phyloP scores from a whole-genome alignment of 2,888 invertebrate genomes.

The Megalurothrips usitatus region DNA sequence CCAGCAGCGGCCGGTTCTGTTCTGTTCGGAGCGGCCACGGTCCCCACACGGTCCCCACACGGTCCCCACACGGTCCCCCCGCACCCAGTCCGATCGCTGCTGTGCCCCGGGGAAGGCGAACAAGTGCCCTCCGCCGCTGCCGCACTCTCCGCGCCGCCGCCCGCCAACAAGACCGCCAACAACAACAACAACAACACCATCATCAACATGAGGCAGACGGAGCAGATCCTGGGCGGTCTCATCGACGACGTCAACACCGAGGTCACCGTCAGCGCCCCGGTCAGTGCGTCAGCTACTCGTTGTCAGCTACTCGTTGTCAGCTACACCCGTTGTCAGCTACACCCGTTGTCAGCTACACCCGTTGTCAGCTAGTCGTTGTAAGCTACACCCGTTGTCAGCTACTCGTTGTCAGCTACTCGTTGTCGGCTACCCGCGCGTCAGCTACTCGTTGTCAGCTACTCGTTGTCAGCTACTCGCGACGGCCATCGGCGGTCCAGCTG shows the following conservation, averaged over 20 bases:
- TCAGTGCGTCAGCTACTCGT: background rate
- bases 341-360: no score
- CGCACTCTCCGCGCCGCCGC: background rate
- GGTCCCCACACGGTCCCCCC: no score
- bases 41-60: no score
- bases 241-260: background rate
- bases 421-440: background rate
- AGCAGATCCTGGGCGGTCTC: constrained; percentile 6
- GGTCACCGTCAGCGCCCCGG: background rate
- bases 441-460: background rate
- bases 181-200: background rate
- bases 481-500: no score
- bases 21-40: no score
- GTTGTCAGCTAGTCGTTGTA: no score
- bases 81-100: background rate
- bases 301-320: background rate
- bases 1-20: no score
- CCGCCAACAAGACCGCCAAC: background rate
- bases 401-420: no score
- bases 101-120: background rate
- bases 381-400: background rate
- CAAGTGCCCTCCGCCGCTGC: background rate
- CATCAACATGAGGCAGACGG: background rate
- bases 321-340: background rate
- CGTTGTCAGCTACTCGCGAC: background rate